Evolutionary conservation across 2,797 vertebrate species (phyloP).

Genomic region (Acanthornis magna): DNA sequence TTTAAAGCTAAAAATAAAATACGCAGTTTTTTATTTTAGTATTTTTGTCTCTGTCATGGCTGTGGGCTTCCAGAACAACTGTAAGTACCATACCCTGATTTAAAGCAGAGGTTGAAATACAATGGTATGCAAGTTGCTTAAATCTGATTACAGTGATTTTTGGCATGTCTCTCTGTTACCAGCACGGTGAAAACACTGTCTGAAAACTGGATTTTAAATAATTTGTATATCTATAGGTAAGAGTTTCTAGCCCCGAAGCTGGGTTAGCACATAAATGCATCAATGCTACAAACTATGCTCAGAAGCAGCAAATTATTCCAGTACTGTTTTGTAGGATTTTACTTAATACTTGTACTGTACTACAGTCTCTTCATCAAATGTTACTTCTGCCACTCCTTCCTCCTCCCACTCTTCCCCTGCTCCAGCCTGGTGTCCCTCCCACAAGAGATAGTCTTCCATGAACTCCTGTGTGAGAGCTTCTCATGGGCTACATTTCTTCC

Average conservation of each 20-base stretch:
- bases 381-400: not conserved
- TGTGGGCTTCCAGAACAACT: not conserved
- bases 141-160: not conserved
- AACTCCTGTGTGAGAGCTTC: not conserved
- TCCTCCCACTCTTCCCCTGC: not conserved
- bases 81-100: not conserved
- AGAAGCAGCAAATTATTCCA: not conserved
- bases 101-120: not conserved
- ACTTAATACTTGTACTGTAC: not conserved
- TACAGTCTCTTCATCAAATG: not conserved
- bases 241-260: not conserved
- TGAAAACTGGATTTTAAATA: not conserved
- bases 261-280: not conserved
- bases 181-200: not conserved
- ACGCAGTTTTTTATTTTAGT: not conserved
- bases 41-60: not conserved
- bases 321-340: not conserved
- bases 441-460: not conserved
- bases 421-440: not conserved
- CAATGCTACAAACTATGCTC: not conserved
- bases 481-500: not conserved
- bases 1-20: conserved; percentile 51
- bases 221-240: not conserved
- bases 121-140: not conserved
- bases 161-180: not conserved